A percentile compares a stretch with the other conserved stretches of the same genome.
Evolutionary conservation across 2,797 vertebrate species (phyloP).

Genomic region (Rhyacichthys aspro): DNA sequence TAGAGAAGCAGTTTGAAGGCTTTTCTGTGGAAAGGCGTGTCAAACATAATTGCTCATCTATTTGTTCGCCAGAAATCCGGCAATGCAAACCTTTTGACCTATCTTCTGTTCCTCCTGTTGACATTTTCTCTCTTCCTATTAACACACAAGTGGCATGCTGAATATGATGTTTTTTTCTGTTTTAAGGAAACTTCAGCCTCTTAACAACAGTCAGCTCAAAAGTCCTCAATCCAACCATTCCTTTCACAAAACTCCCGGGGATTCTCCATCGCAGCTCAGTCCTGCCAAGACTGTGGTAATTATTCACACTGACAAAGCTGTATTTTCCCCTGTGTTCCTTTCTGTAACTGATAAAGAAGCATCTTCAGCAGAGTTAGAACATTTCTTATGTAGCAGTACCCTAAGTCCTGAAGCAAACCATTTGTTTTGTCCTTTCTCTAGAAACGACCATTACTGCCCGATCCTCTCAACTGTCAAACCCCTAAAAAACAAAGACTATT

Average conservation of each 20-base stretch:
- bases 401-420: too few species aligned
- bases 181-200: conserved; percentile 81
- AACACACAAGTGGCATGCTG: conserved; percentile 36
- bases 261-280: conserved; percentile 81
- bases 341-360: not conserved
- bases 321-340: conserved; percentile 12
- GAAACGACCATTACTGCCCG: conserved; percentile 82
- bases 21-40: conserved; percentile 16
- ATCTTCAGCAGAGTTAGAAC: conserved; percentile 3
- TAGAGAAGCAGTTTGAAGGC: conserved; percentile 17
- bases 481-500: conserved; percentile 81
- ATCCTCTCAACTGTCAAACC: conserved; percentile 70
- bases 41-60: conserved; percentile 31
- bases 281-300: conserved; percentile 84
- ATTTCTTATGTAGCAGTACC: too few species aligned
- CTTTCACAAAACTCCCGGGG: conserved; percentile 77
- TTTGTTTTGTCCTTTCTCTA: conserved; percentile 34
- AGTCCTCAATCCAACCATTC: conserved; percentile 77
- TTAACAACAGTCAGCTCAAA: conserved; percentile 73
- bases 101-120: conserved; percentile 44
- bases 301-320: conserved; percentile 47
- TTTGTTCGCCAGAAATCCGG: conserved; percentile 29
- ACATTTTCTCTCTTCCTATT: conserved; percentile 34
- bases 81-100: conserved; percentile 22
- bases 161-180: conserved; percentile 57